Base-by-base conservation (phyloP, 2,888 invertebrate genomes). In the Eupithecia subumbrata region DNA sequence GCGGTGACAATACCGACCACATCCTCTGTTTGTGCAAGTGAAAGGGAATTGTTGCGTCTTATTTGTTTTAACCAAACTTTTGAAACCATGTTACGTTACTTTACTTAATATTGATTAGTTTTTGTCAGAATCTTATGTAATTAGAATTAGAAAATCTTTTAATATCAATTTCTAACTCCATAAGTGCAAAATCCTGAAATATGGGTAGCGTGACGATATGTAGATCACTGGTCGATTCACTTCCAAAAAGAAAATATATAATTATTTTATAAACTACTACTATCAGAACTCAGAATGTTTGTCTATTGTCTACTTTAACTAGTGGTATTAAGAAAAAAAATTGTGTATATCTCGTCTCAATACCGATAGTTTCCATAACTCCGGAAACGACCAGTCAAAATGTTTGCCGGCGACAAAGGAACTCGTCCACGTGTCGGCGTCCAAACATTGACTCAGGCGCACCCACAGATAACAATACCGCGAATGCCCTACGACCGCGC, bases 11-110 rank as follows among this genome's bases (percentile, higher is more conserved):
- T 90, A 85, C 87, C 81, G 84, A 82, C 89, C 89, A 89, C 90
- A 92, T 93, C 92, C 92, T 92, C 88, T 91, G 90, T 92, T 92
- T 92, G 91, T 90, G 84, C 88, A 86, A 87, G 92, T 86, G 92
- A 92, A 91, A 91, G 90, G 86, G 89, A 84, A 90, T 89, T 90
- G 90, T 92, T 90, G 86, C 88, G 86, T 84, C 85, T 86, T 89
- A 88, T 91, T 91, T 92, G 89, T 89, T 89, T 90, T 87, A 88
- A 86, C 87, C 83, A 89, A 89, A 88, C 87, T 88, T 90, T 90
- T 86, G 86, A 89, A 83, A 80, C 76, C 88, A 89, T 85, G 84
- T 88, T 86, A 78, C 88, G 81, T 87, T 86, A 79, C 84, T 86
- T 71, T 52, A 63, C 45, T 9, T 56, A 56, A 8, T 34, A 64